phyloP scores from a whole-genome alignment of 2,888 invertebrate genomes.

The Incurvaria masculella region DNA sequence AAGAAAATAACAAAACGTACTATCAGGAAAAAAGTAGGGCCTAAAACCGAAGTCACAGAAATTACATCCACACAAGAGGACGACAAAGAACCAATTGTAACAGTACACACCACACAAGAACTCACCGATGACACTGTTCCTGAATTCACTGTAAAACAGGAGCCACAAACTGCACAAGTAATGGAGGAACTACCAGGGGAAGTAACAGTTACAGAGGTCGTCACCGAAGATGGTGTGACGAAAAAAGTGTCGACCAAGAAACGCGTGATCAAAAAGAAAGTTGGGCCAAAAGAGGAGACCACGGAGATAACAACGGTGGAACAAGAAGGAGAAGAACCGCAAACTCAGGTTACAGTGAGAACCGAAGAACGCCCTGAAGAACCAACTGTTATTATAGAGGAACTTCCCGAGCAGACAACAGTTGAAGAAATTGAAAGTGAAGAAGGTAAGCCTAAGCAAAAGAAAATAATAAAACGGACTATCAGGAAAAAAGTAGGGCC shows the following conservation, averaged over 20 bases:
- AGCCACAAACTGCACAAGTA: constrained; percentile 12
- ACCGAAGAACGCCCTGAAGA: constrained; percentile 12
- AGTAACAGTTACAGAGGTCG: constrained; percentile 13
- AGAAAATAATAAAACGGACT: constrained; percentile 10
- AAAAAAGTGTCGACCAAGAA: constrained; percentile 14
- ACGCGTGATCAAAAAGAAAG: constrained; percentile 13
- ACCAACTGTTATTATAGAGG: constrained; percentile 16
- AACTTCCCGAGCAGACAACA: constrained; percentile 19
- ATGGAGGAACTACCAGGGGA: constrained; percentile 14
- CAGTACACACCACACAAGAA: constrained; percentile 19
- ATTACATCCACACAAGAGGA: constrained; percentile 28
- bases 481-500: constrained; percentile 8
- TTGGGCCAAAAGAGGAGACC: constrained; percentile 15
- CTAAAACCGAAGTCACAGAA: constrained; percentile 28
- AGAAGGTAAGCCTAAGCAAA: constrained; percentile 21
- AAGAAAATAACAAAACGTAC: constrained; percentile 23
- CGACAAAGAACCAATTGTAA: constrained; percentile 21
- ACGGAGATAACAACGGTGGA: constrained; percentile 14
- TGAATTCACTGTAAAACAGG: constrained; percentile 8
- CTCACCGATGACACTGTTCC: constrained; percentile 16
- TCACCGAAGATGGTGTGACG: constrained; percentile 8
- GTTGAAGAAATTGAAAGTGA: constrained; percentile 19
- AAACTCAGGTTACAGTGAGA: constrained; percentile 12
- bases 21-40: constrained; percentile 26
- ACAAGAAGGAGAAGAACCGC: constrained; percentile 19